Conservation (phyloP, 2,888 invertebrate species). For the Hedya salicella region DNA sequence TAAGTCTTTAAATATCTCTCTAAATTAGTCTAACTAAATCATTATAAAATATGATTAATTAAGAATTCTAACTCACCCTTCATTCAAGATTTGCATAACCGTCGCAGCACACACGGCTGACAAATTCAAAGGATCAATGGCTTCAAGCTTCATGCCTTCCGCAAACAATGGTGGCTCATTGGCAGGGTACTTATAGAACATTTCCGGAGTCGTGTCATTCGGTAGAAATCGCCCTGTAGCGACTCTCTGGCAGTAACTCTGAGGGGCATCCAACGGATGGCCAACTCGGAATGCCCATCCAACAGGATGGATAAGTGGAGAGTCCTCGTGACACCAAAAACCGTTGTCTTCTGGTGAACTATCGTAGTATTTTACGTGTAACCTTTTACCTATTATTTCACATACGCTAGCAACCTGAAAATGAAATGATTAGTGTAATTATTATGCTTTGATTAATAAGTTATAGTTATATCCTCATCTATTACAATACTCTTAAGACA, state of each 20-base stretch:
- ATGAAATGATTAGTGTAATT: conserved; percentile 54
- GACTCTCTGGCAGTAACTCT: conserved; percentile 90
- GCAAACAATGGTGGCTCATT: conserved; percentile 86
- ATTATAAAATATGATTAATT: neutral
- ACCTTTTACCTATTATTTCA: conserved; percentile 95
- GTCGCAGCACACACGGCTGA: conserved; percentile 98
- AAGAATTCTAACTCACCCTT: conserved; percentile 85
- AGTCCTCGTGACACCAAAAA: conserved; percentile 99
- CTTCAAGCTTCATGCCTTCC: conserved; percentile 98
- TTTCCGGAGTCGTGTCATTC: conserved; percentile 92
- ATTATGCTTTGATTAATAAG: neutral
- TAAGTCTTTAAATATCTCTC: too few relatives aligned
- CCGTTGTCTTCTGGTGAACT: conserved; percentile 91
- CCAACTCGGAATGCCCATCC: conserved; percentile 98
- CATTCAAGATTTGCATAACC: conserved; percentile 95
- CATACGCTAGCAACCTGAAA: conserved; percentile 92
- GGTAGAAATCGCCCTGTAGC: conserved; percentile 88
- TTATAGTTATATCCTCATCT: too few relatives aligned
- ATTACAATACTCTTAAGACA: too few relatives aligned
- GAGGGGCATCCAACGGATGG: conserved; percentile 94
- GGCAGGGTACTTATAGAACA: conserved; percentile 88
- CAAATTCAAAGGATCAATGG: conserved; percentile 97
- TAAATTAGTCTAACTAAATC: neutral
- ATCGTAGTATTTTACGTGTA: conserved; percentile 96
- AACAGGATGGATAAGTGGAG: conserved; percentile 96